Percentiles rank a stretch among this genome's conserved stretches.
These are phyloP conservation scores for Chrysotoxum bicinctum DNA, from an alignment of 2,888 invertebrate genomes.

Conservation along the genomic window DNA sequence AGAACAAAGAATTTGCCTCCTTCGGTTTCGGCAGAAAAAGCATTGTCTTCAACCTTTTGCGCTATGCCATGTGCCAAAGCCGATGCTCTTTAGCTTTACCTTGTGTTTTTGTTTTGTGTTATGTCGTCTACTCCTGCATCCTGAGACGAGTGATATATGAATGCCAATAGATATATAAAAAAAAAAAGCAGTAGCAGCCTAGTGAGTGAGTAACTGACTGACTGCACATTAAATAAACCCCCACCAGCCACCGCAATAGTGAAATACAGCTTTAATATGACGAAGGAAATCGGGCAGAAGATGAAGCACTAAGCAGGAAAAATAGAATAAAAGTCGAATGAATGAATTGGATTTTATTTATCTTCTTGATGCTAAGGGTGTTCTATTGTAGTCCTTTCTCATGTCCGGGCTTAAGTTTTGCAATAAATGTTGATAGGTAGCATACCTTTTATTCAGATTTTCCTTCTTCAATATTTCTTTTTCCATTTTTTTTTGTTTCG, in stretches of 20 bases:
- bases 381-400: constrained; percentile 7
- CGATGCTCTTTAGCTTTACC: constrained; percentile 30
- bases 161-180: constrained; percentile 54
- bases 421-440: constrained; percentile 69
- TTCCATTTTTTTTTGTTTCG: neutral
- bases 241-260: constrained; percentile 50
- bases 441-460: constrained; percentile 63
- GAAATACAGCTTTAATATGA: constrained; percentile 61
- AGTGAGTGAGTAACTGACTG: constrained; percentile 44
- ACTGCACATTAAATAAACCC: constrained; percentile 66
- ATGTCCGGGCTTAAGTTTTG: constrained; percentile 46
- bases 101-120: constrained; percentile 9
- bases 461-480: constrained; percentile 21
- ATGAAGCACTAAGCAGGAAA: constrained; percentile 36
- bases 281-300: constrained; percentile 23
- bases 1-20: constrained; percentile 57
- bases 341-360: constrained; percentile 67
- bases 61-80: constrained; percentile 37
- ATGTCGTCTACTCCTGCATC: constrained; percentile 16
- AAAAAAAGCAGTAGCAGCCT: neutral
- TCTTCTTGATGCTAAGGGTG: constrained; percentile 24
- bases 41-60: constrained; percentile 56
- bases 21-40: neutral
- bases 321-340: constrained; percentile 63
- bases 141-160: constrained; percentile 61